Percentiles rank a stretch among this genome's conserved stretches.
Conservation (phyloP, 2,888 invertebrate species). For the Elegia similella region DNA sequence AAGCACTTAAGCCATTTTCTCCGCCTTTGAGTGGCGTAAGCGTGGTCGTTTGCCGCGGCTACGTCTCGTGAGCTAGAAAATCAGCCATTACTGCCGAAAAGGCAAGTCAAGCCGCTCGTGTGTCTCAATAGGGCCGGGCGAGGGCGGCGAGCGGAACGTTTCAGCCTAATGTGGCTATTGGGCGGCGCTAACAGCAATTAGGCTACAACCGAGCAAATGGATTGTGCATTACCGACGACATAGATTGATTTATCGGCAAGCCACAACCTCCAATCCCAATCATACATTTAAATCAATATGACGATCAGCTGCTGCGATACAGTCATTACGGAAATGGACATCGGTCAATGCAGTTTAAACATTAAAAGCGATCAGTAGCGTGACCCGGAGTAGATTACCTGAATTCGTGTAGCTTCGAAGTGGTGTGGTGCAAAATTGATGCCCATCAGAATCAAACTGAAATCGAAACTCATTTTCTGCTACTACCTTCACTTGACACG, state of each 20-base stretch:
- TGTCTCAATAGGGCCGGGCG: slow-evolving; percentile 44
- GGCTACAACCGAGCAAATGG: slow-evolving; percentile 75
- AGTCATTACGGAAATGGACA: slow-evolving; percentile 58
- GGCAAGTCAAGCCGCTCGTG: slow-evolving; percentile 53
- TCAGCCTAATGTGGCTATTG: slow-evolving; percentile 74
- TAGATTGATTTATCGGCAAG: slow-evolving; percentile 75
- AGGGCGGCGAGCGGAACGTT: slow-evolving; percentile 53
- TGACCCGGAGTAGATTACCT: slow-evolving; percentile 53
- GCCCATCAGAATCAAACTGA: slow-evolving; percentile 43
- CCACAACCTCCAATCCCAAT: slow-evolving; percentile 43
- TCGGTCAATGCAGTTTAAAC: slow-evolving; percentile 46
- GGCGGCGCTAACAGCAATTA: slow-evolving; percentile 79
- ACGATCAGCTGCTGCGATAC: slow-evolving; percentile 54
- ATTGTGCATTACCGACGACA: slow-evolving; percentile 76
- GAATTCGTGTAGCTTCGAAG: slow-evolving; percentile 39
- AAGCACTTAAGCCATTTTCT: slow-evolving; percentile 82
- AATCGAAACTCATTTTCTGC: slow-evolving; percentile 51
- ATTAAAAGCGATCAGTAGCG: slow-evolving; percentile 56
- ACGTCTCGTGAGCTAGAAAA: slow-evolving; percentile 79
- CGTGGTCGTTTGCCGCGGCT: slow-evolving; percentile 74
- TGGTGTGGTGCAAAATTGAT: slow-evolving; percentile 52
- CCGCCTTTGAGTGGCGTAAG: slow-evolving; percentile 82
- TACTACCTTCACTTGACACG: slow-evolving; percentile 47
- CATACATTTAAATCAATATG: slow-evolving; percentile 45
- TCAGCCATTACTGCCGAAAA: slow-evolving; percentile 73